Evolutionary conservation across 2,113 vertebrate genomes (phyloP).

Genomic region (Cryptotis parvus): DNA sequence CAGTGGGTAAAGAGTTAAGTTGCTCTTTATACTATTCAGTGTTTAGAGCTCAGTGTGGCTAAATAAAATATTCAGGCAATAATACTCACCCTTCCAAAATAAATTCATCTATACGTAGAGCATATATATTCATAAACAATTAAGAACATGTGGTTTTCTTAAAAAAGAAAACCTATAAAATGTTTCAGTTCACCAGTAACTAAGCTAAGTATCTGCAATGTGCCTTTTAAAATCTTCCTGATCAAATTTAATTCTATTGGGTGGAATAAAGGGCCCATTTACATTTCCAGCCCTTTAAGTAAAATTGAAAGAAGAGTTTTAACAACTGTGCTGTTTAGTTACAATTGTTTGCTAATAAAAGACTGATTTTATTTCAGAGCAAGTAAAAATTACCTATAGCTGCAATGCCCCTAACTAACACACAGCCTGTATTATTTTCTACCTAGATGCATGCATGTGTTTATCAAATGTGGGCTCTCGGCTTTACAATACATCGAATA

Average conservation of each 20-base stretch:
- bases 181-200: conserved; percentile 67
- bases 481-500: conserved; percentile 78
- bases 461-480: conserved; percentile 79
- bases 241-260: conserved; percentile 69
- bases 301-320: conserved; percentile 73
- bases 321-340: conserved; percentile 77
- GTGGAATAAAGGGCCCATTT: conserved; percentile 59
- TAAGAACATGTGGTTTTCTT: conserved; percentile 22
- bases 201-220: conserved; percentile 52
- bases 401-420: conserved; percentile 48
- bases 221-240: conserved; percentile 49
- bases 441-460: conserved; percentile 73
- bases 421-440: conserved; percentile 70
- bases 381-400: conserved; percentile 67
- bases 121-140: neutral
- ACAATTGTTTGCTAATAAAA: conserved; percentile 76
- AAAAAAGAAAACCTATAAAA: conserved; percentile 8
- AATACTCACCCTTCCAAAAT: neutral
- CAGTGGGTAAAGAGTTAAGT: neutral
- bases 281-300: conserved; percentile 70
- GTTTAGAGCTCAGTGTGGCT: neutral
- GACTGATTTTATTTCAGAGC: conserved; percentile 72
- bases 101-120: neutral
- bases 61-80: conserved; percentile 42
- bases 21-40: neutral